These are phyloP conservation scores for Chloroceryle amazona DNA, from an alignment of 2,797 vertebrate genomes.

Conservation along the genomic window DNA sequence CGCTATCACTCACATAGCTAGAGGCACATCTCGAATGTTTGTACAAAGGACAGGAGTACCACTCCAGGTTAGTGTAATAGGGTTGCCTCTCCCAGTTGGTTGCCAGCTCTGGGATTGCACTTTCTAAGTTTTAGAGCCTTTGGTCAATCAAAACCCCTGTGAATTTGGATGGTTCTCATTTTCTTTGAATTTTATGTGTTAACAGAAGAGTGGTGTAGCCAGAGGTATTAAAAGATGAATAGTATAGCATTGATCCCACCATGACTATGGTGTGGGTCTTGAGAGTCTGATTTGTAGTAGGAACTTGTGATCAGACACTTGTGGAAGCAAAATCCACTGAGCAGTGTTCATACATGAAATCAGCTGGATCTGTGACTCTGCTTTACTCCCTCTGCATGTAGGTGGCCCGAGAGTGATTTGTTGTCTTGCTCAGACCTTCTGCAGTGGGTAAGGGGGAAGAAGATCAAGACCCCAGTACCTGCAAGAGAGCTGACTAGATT, in stretches of 20 bases:
- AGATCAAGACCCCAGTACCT: not conserved
- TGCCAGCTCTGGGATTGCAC: not conserved
- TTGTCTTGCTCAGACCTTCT: not conserved
- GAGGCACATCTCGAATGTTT: not conserved
- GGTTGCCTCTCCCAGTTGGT: not conserved
- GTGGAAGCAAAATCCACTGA: not conserved
- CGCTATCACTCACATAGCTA: accelerated
- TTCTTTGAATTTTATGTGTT: not conserved
- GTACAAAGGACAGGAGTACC: not conserved
- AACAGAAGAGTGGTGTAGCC: not conserved
- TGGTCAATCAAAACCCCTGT: not conserved
- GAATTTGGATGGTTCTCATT: not conserved
- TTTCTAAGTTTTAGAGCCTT: not conserved
- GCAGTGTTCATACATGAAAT: not conserved
- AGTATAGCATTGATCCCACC: not conserved
- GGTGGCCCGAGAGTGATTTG: not conserved
- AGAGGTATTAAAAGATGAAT: not conserved
- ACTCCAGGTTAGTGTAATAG: not conserved
- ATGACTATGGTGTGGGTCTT: accelerated
- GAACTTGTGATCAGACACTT: not conserved
- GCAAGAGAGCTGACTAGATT: not conserved
- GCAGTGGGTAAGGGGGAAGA: accelerated
- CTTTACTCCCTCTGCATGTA: not conserved
- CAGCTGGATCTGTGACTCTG: not conserved
- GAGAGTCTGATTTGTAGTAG: not conserved